Evolutionary conservation across 2,113 vertebrate species (phyloP).

Genomic region (Vireo altiloquus): DNA sequence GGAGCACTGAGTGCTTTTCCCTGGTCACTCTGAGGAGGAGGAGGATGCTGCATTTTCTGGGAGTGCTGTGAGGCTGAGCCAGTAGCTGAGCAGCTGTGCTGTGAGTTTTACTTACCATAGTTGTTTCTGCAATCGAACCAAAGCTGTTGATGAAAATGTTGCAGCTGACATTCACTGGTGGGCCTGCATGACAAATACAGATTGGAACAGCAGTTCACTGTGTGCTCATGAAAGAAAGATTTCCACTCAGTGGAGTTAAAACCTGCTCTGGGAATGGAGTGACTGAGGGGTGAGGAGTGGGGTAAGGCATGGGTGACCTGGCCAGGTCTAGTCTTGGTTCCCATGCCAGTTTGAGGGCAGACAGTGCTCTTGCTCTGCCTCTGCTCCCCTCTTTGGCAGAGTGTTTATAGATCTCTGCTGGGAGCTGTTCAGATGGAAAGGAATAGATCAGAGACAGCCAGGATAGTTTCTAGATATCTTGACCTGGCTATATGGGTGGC

Average conservation of each 20-base stretch:
- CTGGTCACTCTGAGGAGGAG: not conserved
- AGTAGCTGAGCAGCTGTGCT: slow-evolving; percentile 13
- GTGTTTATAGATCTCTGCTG: not conserved
- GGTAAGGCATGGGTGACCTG: rapidly evolving
- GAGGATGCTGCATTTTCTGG: not conserved
- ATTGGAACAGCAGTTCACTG: not conserved
- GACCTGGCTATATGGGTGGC: rapidly evolving
- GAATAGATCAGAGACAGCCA: not conserved
- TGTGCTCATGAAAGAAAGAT: not conserved
- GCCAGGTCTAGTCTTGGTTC: not conserved
- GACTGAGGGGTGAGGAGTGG: not conserved
- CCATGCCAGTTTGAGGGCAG: not conserved
- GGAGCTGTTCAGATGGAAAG: not conserved
- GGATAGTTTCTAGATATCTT: not conserved
- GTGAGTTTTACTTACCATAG: slow-evolving; percentile 86
- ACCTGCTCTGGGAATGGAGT: not conserved
- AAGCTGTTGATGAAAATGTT: slow-evolving; percentile 99
- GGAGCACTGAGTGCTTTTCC: not conserved
- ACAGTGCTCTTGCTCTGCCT: not conserved
- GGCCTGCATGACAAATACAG: slow-evolving; percentile 81
- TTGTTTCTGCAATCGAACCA: slow-evolving; percentile 98
- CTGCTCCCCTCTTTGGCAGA: not conserved
- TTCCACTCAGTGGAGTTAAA: not conserved
- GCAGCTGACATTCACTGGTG: slow-evolving; percentile 96
- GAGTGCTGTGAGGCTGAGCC: not conserved